These are phyloP conservation scores for Dynastes maya DNA, from an alignment of 2,888 invertebrate genomes.

Conservation along the genomic window DNA sequence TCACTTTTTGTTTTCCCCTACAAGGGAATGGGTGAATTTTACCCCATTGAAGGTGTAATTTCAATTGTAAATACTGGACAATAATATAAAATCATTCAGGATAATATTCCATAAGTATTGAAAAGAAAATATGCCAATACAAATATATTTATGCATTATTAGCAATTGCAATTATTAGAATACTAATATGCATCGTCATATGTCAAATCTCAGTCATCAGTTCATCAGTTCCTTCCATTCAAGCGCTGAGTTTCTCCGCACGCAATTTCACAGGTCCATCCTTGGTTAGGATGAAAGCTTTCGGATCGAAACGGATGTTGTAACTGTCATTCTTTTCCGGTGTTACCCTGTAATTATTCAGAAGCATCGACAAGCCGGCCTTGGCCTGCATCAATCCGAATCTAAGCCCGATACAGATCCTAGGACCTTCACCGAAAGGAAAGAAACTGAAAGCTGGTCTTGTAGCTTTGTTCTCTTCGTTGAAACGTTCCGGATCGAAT, in stretches of 20 bases:
- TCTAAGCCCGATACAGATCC: constrained; percentile 30
- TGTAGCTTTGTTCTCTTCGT: constrained; percentile 13
- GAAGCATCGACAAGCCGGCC: constrained; percentile 22
- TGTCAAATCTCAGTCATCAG: no score
- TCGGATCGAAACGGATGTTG: not conserved
- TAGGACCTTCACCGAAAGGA: constrained; percentile 34
- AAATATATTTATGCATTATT: no score
- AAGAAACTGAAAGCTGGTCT: constrained; percentile 19
- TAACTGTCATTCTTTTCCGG: not conserved
- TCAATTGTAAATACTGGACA: no score
- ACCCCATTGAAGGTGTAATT: no score
- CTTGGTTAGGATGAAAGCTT: constrained; percentile 19
- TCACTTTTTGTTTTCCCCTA: no score
- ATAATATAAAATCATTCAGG: no score
- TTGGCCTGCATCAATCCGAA: constrained; percentile 35
- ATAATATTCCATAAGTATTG: no score
- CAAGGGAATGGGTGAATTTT: no score
- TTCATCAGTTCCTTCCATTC: no score
- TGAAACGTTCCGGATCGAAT: constrained; percentile 31
- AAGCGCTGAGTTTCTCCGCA: not conserved
- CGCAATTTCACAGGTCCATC: not conserved
- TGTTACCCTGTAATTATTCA: not conserved
- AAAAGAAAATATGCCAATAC: no score
- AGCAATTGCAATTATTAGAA: no score
- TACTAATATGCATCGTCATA: no score